Conservation (phyloP, 1,140 invertebrate species). For the Cardiocondyla obscurior region DNA sequence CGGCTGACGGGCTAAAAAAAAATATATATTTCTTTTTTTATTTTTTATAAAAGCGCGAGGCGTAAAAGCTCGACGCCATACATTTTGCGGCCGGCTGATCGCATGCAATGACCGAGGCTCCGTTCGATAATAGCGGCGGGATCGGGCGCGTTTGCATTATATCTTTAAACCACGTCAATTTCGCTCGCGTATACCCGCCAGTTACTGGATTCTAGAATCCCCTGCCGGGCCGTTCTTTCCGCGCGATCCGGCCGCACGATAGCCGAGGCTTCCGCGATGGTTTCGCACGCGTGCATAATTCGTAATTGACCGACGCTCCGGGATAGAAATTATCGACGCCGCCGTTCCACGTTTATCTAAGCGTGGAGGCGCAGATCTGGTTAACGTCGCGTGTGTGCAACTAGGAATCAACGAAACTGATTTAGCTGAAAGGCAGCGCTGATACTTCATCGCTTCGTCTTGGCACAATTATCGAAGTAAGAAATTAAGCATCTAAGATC, state of each 20-base stretch:
- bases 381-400: background rate
- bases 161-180: conserved; percentile 66
- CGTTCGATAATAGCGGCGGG: conserved; percentile 52
- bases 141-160: conserved; percentile 53
- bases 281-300: conserved; percentile 65
- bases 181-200: conserved; percentile 38
- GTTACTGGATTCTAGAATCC: conserved; percentile 53
- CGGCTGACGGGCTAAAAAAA: conserved; percentile 5
- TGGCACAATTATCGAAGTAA: background rate
- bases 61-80: conserved; percentile 36
- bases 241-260: conserved; percentile 48
- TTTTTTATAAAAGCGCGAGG: background rate
- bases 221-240: conserved; percentile 33
- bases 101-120: conserved; percentile 14
- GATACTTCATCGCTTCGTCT: background rate
- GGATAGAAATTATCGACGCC: conserved; percentile 59
- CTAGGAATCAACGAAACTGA: too few relatives aligned
- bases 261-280: conserved; percentile 53
- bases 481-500: background rate
- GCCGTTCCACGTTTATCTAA: background rate
- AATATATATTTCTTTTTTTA: too few relatives aligned
- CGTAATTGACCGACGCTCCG: conserved; percentile 53
- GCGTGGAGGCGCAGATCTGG: background rate
- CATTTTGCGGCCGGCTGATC: conserved; percentile 22
- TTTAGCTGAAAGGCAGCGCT: background rate